Conservation (phyloP, 2,797 vertebrate genomes). For the Coregonus suidteri region DNA sequence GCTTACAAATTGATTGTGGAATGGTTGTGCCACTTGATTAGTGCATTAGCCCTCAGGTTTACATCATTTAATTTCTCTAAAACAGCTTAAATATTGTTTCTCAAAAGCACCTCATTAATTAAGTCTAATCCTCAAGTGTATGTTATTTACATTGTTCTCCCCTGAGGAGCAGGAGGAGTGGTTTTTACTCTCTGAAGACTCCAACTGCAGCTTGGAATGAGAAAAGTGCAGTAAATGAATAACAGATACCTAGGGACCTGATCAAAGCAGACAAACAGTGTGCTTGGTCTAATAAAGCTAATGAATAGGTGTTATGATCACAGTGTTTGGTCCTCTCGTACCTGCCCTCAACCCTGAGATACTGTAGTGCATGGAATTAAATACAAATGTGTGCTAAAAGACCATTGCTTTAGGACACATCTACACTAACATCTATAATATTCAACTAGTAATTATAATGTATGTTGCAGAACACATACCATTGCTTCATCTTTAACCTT, state of each 20-base stretch:
- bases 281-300: constrained; percentile 14
- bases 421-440: background rate
- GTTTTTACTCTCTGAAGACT: constrained; percentile 17
- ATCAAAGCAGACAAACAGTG: constrained; percentile 26
- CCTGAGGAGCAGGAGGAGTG: constrained; percentile 3
- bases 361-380: background rate
- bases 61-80: background rate
- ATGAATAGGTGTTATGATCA: background rate
- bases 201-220: constrained; percentile 18
- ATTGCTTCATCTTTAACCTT: background rate
- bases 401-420: background rate
- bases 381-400: background rate
- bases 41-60: background rate
- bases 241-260: constrained; percentile 34
- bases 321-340: background rate
- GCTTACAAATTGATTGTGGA: background rate
- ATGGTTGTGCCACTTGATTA: background rate
- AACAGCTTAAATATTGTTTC: constrained; percentile 15
- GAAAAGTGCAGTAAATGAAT: constrained; percentile 12
- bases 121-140: constrained; percentile 24
- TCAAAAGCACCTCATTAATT: constrained; percentile 26
- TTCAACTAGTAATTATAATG: background rate
- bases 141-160: constrained; percentile 20
- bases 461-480: too few species aligned
- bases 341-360: background rate